Evolutionary conservation across 2,113 vertebrate genomes (phyloP).

Genomic region (Oophaga pumilio): DNA sequence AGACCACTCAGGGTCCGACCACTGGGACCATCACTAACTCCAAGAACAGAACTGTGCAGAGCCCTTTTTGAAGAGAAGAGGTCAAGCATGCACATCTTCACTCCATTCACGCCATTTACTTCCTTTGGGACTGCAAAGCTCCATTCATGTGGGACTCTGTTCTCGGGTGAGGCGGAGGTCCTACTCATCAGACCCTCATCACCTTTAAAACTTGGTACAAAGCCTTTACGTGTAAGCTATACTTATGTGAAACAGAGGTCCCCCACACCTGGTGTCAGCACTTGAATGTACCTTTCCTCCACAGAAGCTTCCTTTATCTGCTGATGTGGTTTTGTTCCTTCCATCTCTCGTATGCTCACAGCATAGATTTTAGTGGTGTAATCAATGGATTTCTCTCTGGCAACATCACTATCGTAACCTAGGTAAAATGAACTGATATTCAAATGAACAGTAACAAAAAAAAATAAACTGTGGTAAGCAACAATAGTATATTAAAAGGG

Average conservation of each 20-base stretch:
- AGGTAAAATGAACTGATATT: slow-evolving; percentile 48
- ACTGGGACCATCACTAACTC: too few relatives aligned
- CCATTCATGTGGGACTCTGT: too few relatives aligned
- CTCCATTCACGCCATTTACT: background rate
- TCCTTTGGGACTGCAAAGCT: background rate
- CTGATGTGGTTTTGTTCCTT: slow-evolving; percentile 90
- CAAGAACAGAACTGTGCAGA: too few relatives aligned
- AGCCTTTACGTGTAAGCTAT: background rate
- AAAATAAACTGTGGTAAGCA: background rate
- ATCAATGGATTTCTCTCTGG: slow-evolving; percentile 87
- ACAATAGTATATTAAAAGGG: background rate
- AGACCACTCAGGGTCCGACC: too few relatives aligned
- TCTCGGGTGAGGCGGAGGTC: too few relatives aligned
- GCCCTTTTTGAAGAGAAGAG: too few relatives aligned
- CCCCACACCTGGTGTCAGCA: slow-evolving; percentile 17
- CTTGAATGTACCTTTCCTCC: slow-evolving; percentile 89
- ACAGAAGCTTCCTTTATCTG: slow-evolving; percentile 85
- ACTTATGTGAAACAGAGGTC: slow-evolving; percentile 7
- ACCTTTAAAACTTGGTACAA: too few relatives aligned
- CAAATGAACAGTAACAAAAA: background rate
- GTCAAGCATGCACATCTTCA: too few relatives aligned
- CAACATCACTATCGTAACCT: slow-evolving; percentile 98
- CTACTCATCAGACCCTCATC: too few relatives aligned
- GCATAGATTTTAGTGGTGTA: slow-evolving; percentile 93
- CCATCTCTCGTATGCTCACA: slow-evolving; percentile 90